Evolutionary conservation across 1,140 invertebrate genomes (phyloP), one percentile per base, ranked within the genome.

Genomic region (Zophobas atratus): DNA sequence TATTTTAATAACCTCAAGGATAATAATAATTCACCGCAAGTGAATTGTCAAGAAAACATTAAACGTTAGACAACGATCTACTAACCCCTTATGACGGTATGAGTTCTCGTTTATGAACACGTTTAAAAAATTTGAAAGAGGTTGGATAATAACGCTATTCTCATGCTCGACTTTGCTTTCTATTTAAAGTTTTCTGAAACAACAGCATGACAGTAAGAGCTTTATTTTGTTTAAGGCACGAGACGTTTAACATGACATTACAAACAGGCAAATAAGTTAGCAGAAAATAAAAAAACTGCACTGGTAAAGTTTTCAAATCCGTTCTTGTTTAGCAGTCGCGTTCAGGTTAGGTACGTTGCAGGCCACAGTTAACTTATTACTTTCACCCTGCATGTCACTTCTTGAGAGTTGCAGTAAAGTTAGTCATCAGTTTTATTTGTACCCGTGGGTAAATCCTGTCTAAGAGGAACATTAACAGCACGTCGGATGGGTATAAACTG

Each of bases 351-450:
- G 20, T 20, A 20, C 20, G 20, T 57, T 57, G 20, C 57, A 20
- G 5, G 6, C 1, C 35, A 36, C 1, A 60, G 57, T 63, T 63
- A 36, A 63, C 57, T 63, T 39, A 63, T 63, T 63, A 63, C 57
- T 34, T 1, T 39, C 57, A 36, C 35, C 33, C 57, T 67, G 39
- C 60, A 67, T 67, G 60, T 67, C 60, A 43, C 38, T 67, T 67
- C 53, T 60, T 32, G 33, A 20, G 20, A 67, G 60, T 67, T 67
- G 60, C 60, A 67, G 33, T 43, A 38, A 32, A 67, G 60, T 46
- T 67, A 67, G 60, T 67, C 60, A 67, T 67, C 60, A 67, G 60
- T 67, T 67, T 67, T 67, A 67, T 67, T 67, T 67, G 60, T 43
- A 67, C 60, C 60, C 60, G 60, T 67, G 60, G 60, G 60, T 67